Evolutionary conservation across 2,888 invertebrate species (phyloP).

Genomic region (Drosophila mettleri): DNA sequence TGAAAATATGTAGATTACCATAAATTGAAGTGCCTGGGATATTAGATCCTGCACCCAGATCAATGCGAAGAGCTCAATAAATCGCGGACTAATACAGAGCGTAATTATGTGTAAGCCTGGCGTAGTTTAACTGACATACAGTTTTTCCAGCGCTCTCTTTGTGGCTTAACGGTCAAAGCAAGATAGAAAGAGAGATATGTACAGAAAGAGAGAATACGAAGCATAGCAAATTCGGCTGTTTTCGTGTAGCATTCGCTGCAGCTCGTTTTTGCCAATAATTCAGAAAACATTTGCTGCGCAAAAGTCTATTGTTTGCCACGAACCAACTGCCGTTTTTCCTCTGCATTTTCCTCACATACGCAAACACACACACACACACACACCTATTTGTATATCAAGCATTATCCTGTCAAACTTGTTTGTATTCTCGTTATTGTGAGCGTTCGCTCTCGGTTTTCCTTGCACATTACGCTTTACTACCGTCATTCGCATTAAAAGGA

Average conservation of each 20-base stretch:
- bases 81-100: conserved; percentile 29
- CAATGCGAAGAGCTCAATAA: conserved; percentile 22
- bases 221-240: conserved; percentile 48
- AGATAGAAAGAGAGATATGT: neutral
- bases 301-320: conserved; percentile 48
- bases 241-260: conserved; percentile 59
- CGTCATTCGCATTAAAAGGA: conserved; percentile 78
- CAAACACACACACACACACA: conserved; percentile 10
- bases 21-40: conserved; percentile 25
- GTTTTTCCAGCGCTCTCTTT: neutral
- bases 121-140: conserved; percentile 15
- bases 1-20: conserved; percentile 12
- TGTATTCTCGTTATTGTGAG: conserved; percentile 52
- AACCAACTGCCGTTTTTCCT: conserved; percentile 75
- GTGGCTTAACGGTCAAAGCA: neutral
- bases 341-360: conserved; percentile 58
- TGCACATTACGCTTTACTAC: conserved; percentile 64
- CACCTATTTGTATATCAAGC: conserved; percentile 21
- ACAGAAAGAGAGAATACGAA: conserved; percentile 3
- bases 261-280: conserved; percentile 60
- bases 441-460: conserved; percentile 61
- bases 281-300: conserved; percentile 36
- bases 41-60: conserved; percentile 31
- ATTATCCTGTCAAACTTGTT: conserved; percentile 77
- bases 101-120: conserved; percentile 49